phyloP scores from a whole-genome alignment of 2,113 vertebrate species.

The Oriolus oriolus region DNA sequence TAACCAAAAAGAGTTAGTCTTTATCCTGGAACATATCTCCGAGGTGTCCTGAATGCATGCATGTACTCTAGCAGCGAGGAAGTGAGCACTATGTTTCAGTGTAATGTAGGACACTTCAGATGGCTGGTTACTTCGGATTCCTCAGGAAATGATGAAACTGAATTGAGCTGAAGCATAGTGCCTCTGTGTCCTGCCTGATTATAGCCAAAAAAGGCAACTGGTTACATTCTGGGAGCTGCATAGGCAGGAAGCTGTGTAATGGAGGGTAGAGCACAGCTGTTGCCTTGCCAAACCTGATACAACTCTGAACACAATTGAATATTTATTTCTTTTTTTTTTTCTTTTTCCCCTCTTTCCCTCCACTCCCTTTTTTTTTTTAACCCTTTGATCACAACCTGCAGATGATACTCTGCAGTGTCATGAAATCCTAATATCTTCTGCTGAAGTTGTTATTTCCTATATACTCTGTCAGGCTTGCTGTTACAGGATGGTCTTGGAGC shows the following conservation, averaged over 20 bases:
- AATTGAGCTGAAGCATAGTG: slow-evolving; percentile 63
- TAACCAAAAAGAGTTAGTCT: not conserved
- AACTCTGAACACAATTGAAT: slow-evolving; percentile 2
- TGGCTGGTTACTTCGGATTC: slow-evolving; percentile 68
- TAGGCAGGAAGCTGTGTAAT: slow-evolving; percentile 68
- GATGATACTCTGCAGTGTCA: not conserved
- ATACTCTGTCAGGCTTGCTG: not conserved
- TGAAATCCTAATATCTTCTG: not conserved
- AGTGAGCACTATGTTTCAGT: slow-evolving; percentile 18
- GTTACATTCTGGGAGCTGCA: slow-evolving; percentile 70
- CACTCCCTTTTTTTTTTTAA: slow-evolving; percentile 6
- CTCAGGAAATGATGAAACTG: slow-evolving; percentile 76
- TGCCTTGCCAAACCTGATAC: slow-evolving; percentile 46
- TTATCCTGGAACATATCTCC: not conserved
- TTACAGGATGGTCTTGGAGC: not conserved
- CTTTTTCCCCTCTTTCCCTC: not conserved
- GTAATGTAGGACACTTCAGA: slow-evolving; percentile 57
- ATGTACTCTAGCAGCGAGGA: not conserved
- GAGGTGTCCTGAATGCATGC: not conserved
- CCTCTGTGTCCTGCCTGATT: slow-evolving; percentile 68
- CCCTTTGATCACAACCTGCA: not conserved
- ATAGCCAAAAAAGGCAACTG: slow-evolving; percentile 81
- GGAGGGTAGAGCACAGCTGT: slow-evolving; percentile 45
- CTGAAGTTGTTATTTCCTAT: not conserved
- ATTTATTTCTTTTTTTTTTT: not conserved